Conservation (phyloP, 2,797 vertebrate genomes). For the Zenarchopterus dispar region DNA sequence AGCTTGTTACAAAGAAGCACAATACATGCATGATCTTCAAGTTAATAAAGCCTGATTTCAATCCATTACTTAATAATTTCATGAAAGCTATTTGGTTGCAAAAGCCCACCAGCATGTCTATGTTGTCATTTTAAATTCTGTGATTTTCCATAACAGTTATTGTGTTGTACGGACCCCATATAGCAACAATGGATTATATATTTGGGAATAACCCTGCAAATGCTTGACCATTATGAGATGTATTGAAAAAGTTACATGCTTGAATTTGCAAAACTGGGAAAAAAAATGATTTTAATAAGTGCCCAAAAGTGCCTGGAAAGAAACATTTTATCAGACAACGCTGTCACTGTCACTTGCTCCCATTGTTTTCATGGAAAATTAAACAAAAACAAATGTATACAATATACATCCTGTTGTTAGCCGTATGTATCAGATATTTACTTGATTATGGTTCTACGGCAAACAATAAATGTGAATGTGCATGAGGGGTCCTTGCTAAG, state of each 20-base stretch:
- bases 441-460: neutral
- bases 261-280: neutral
- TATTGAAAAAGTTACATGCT: neutral
- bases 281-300: too few relatives aligned
- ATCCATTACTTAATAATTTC: constrained; percentile 13
- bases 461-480: neutral
- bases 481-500: neutral
- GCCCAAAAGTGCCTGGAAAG: too few relatives aligned
- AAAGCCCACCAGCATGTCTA: neutral
- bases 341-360: too few relatives aligned
- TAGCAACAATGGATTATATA: neutral
- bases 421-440: neutral
- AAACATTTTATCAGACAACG: too few relatives aligned
- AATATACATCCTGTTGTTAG: neutral
- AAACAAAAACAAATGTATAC: too few relatives aligned
- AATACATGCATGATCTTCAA: constrained; percentile 8
- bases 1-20: constrained; percentile 1
- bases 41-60: constrained; percentile 14
- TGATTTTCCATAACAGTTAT: constrained; percentile 26
- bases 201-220: too few relatives aligned
- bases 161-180: neutral
- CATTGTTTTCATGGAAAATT: too few relatives aligned
- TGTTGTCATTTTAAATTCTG: constrained; percentile 17
- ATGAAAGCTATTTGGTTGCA: constrained; percentile 9
- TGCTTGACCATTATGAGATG: too few relatives aligned